phyloP scores from a whole-genome alignment of 2,113 vertebrate genomes.

The Atherinomorus stipes region DNA sequence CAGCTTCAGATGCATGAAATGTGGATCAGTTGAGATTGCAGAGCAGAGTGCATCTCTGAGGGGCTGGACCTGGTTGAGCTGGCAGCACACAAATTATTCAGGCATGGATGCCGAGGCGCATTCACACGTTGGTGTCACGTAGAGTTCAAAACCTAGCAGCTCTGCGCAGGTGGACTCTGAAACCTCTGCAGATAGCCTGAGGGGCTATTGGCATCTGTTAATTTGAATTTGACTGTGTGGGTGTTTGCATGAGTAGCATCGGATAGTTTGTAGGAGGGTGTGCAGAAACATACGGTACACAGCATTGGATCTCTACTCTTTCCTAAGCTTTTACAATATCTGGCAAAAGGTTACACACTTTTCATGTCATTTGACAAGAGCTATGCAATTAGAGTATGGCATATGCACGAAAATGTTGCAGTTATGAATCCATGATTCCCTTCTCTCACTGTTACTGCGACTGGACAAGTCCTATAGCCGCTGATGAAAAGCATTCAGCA shows the following conservation, averaged over 20 bases:
- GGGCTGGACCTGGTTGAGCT: slow-evolving; percentile 62
- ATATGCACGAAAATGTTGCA: background rate
- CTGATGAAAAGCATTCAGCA: background rate
- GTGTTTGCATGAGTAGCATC: slow-evolving; percentile 42
- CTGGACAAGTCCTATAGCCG: too few relatives aligned
- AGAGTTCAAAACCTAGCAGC: slow-evolving; percentile 67
- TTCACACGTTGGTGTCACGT: slow-evolving; percentile 66
- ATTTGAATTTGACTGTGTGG: slow-evolving; percentile 61
- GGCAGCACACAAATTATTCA: slow-evolving; percentile 77
- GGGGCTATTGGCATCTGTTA: slow-evolving; percentile 47
- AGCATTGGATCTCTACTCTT: background rate
- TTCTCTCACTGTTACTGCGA: background rate
- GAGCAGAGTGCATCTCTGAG: slow-evolving; percentile 57
- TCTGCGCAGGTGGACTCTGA: slow-evolving; percentile 52
- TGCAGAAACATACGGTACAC: background rate
- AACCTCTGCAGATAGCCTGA: slow-evolving; percentile 29
- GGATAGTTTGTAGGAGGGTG: slow-evolving; percentile 34
- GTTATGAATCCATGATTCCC: background rate
- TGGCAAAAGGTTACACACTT: background rate
- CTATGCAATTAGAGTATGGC: background rate
- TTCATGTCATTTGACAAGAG: background rate
- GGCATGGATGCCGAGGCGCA: slow-evolving; percentile 48
- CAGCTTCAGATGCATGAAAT: slow-evolving; percentile 36
- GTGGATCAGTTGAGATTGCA: slow-evolving; percentile 47
- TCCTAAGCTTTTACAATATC: too few relatives aligned